Evolutionary conservation across 2,797 vertebrate species (phyloP).

Genomic region (Alosa sapidissima): DNA sequence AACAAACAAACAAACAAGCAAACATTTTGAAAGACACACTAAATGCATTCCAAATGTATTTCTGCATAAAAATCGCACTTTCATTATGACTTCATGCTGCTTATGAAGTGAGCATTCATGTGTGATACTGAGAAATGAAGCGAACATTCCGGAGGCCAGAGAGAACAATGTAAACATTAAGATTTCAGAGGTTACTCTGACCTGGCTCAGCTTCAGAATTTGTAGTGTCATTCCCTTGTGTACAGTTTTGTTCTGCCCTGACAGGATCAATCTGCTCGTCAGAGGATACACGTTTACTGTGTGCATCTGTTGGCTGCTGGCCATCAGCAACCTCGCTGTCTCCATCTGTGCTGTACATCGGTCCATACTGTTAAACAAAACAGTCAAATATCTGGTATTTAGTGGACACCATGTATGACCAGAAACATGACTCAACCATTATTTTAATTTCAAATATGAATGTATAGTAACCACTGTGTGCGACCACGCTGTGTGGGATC

Average conservation of each 20-base stretch:
- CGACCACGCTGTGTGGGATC: too few species aligned
- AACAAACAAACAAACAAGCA: not conserved
- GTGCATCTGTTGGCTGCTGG: not conserved
- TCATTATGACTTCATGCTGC: not conserved
- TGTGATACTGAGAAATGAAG: not conserved
- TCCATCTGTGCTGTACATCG: not conserved
- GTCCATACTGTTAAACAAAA: not conserved
- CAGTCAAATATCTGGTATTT: not conserved
- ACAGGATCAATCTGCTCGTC: constrained; percentile 6
- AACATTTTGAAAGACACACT: not conserved
- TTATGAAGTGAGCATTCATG: not conserved
- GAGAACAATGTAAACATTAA: constrained; percentile 14
- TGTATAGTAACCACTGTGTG: too few species aligned
- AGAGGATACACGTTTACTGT: constrained; percentile 24
- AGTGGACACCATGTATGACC: not conserved
- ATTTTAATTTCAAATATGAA: not conserved
- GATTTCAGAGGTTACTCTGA: constrained; percentile 42
- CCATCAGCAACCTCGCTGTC: not conserved
- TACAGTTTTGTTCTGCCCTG: constrained; percentile 27
- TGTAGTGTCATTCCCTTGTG: constrained; percentile 38
- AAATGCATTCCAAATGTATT: not conserved
- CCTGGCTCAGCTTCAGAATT: constrained; percentile 47
- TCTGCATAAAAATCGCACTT: not conserved
- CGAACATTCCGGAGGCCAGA: not conserved
- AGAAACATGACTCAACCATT: not conserved